Percentiles rank a stretch among this genome's conserved stretches.
phyloP scores from a whole-genome alignment of 2,797 vertebrate species.

The Aeoliscus strigatus region DNA sequence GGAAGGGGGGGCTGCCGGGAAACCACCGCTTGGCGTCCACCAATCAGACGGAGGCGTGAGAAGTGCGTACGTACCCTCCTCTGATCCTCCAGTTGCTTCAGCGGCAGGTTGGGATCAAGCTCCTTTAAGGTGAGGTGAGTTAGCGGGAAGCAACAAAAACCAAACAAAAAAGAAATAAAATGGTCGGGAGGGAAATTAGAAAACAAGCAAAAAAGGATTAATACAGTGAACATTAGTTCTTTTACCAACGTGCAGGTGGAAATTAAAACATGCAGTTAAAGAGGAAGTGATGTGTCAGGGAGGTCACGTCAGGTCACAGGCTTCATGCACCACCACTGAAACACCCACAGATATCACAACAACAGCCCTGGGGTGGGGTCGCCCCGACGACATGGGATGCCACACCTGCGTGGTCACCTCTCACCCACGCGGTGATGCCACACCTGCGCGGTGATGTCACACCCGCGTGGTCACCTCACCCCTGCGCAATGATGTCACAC shows the following conservation, averaged over 20 bases:
- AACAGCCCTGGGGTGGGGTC: too few species aligned
- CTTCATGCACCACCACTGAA: constrained; percentile 37
- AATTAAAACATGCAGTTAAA: constrained; percentile 68
- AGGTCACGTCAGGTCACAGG: constrained; percentile 42
- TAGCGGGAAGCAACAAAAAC: constrained; percentile 69
- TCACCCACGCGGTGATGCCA: too few species aligned
- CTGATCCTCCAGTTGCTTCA: constrained; percentile 97
- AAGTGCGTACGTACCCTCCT: constrained; percentile 88
- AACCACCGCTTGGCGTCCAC: constrained; percentile 9
- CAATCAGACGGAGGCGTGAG: constrained; percentile 19
- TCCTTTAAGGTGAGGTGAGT: constrained; percentile 83
- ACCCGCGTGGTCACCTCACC: too few species aligned
- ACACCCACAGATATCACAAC: too few species aligned
- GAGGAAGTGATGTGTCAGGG: constrained; percentile 49
- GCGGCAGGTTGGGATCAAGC: constrained; percentile 89
- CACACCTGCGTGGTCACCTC: too few species aligned
- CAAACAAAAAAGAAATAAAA: constrained; percentile 22
- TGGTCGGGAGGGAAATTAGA: constrained; percentile 25
- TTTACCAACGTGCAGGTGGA: constrained; percentile 64
- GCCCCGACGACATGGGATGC: too few species aligned
- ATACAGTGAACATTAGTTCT: constrained; percentile 73
- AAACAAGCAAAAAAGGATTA: constrained; percentile 64
- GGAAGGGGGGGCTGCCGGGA: constrained; percentile 30
- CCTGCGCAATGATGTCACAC: too few species aligned
- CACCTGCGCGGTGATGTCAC: too few species aligned